These are phyloP conservation scores for Trachurus trachurus DNA, from an alignment of 2,797 vertebrate species.

Conservation along the genomic window DNA sequence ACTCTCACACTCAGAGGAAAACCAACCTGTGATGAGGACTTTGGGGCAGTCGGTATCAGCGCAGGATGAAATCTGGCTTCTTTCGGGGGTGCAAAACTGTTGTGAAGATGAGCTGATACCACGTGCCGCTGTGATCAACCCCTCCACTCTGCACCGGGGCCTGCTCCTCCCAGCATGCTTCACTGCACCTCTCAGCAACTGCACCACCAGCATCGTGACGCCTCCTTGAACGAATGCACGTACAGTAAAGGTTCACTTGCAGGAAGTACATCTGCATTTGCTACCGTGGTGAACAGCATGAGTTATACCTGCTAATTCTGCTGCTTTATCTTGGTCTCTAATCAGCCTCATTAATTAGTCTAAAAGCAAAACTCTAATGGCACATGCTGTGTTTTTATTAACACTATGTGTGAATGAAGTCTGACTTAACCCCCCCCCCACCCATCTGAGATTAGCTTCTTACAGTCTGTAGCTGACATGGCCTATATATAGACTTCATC, in stretches of 20 bases:
- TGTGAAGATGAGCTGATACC: slow-evolving; percentile 83
- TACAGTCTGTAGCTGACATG: slow-evolving; percentile 13
- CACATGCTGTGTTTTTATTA: neutral
- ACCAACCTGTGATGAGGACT: slow-evolving; percentile 93
- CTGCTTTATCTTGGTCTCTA: neutral
- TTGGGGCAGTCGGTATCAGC: slow-evolving; percentile 86
- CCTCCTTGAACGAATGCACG: slow-evolving; percentile 4
- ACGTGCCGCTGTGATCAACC: slow-evolving; percentile 41
- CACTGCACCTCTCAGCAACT: slow-evolving; percentile 34
- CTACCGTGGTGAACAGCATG: neutral
- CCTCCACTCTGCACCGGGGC: slow-evolving; percentile 24
- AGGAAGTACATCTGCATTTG: neutral
- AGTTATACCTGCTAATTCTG: neutral
- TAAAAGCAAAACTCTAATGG: neutral
- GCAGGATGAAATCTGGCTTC: slow-evolving; percentile 85
- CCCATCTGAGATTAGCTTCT: slow-evolving; percentile 44
- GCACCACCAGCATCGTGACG: slow-evolving; percentile 34
- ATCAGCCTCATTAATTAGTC: neutral
- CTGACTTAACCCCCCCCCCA: slow-evolving; percentile 3
- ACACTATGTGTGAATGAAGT: neutral
- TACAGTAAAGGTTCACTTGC: neutral
- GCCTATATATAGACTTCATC: slow-evolving; percentile 49
- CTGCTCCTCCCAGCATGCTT: slow-evolving; percentile 77
- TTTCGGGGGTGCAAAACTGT: slow-evolving; percentile 80
- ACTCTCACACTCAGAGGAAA: neutral